Conservation (phyloP, 2,888 invertebrate species). For the Pterostichus madidus region DNA sequence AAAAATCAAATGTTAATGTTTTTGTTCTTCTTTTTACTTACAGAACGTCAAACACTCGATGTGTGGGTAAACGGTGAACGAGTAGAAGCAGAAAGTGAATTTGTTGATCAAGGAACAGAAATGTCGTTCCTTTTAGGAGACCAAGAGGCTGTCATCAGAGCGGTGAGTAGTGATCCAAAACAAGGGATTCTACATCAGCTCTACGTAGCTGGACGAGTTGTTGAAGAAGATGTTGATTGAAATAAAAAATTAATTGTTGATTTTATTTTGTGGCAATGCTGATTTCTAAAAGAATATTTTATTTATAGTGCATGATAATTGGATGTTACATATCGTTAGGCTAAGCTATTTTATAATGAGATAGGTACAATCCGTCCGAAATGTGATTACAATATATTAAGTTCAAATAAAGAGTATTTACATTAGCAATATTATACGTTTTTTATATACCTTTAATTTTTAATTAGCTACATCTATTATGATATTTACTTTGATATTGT, state of each 20-base stretch:
- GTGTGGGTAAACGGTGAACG: conserved; percentile 88
- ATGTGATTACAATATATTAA: conserved; percentile 14
- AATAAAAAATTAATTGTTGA: background rate
- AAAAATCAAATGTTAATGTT: too few species aligned
- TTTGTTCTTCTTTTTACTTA: conserved; percentile 67
- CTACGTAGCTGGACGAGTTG: conserved; percentile 72
- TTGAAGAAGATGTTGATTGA: conserved; percentile 72
- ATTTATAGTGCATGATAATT: background rate
- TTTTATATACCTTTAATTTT: too few species aligned
- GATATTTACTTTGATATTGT: too few species aligned
- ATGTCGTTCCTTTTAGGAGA: conserved; percentile 84
- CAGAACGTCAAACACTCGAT: conserved; percentile 87
- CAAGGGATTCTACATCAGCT: conserved; percentile 74
- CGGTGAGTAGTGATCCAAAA: conserved; percentile 79
- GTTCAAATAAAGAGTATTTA: conserved; percentile 27
- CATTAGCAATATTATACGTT: background rate
- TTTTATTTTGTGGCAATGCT: background rate
- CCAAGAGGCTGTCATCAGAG: conserved; percentile 78
- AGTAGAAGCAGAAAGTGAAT: conserved; percentile 87
- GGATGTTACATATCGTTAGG: too few species aligned
- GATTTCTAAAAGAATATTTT: background rate
- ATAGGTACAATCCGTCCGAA: conserved; percentile 15
- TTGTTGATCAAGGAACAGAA: conserved; percentile 91
- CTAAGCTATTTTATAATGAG: background rate
- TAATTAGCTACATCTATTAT: too few species aligned